A percentile compares a stretch with the other conserved stretches of the same genome.
Conservation (phyloP, 2,888 invertebrate species). For the Rhogogaster chlorosoma region DNA sequence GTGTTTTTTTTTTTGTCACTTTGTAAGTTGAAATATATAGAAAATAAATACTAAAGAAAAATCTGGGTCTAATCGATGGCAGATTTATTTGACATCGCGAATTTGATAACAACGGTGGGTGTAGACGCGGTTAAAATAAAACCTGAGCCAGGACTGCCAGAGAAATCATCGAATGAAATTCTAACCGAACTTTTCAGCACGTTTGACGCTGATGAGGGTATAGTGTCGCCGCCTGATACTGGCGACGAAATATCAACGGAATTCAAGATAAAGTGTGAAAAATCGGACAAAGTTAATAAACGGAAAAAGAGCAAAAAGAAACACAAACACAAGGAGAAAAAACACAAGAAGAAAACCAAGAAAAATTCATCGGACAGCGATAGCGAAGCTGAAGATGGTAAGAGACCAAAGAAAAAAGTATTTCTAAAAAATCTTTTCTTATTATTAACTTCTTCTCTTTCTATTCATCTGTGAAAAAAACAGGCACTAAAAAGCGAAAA, state of each 20-base stretch:
- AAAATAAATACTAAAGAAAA: neutral
- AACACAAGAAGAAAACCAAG: constrained; percentile 78
- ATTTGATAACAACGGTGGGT: constrained; percentile 74
- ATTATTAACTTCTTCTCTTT: neutral
- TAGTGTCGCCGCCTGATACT: constrained; percentile 59
- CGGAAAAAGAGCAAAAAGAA: constrained; percentile 70
- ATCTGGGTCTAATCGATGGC: constrained; percentile 64
- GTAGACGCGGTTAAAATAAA: constrained; percentile 74
- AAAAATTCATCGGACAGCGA: constrained; percentile 73
- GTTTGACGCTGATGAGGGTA: constrained; percentile 80
- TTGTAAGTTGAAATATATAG: neutral
- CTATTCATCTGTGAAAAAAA: neutral
- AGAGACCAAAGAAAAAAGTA: constrained; percentile 56
- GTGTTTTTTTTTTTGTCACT: neutral
- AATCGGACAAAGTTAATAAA: constrained; percentile 64
- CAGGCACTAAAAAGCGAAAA: constrained; percentile 70
- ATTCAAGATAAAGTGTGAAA: constrained; percentile 58
- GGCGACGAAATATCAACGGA: constrained; percentile 58
- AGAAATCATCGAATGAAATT: constrained; percentile 89
- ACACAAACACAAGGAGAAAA: constrained; percentile 81
- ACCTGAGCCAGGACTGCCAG: constrained; percentile 74
- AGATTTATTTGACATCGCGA: constrained; percentile 75
- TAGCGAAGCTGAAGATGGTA: constrained; percentile 69
- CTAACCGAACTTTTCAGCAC: constrained; percentile 90
- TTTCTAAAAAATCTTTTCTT: too few relatives aligned